Conservation (phyloP, 2,888 invertebrate species). For the Podotricha telesiphe region DNA sequence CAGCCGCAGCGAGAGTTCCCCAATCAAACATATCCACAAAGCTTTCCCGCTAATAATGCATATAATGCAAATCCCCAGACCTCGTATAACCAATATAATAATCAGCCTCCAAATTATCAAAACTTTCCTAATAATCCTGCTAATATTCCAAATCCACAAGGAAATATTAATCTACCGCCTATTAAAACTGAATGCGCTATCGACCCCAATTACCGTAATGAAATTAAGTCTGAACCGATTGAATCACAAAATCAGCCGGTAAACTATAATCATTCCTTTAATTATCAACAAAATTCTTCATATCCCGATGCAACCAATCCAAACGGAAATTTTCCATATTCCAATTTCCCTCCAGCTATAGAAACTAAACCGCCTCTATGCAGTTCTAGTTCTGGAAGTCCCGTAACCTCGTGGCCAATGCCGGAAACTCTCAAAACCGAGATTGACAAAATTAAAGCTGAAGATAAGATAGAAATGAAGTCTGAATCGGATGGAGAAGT, state of each 20-base stretch:
- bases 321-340: conserved; percentile 63
- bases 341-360: conserved; percentile 62
- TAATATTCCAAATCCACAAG: conserved; percentile 45
- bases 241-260: conserved; percentile 52
- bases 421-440: conserved; percentile 73
- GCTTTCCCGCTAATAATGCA: conserved; percentile 55
- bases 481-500: conserved; percentile 82
- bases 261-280: conserved; percentile 60
- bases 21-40: conserved; percentile 63
- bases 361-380: conserved; percentile 73
- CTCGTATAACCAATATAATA: conserved; percentile 67
- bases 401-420: conserved; percentile 73
- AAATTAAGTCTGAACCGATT: conserved; percentile 60
- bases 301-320: conserved; percentile 58
- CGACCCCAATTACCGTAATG: conserved; percentile 52
- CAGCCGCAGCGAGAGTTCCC: conserved; percentile 58
- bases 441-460: conserved; percentile 72
- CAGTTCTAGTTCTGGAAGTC: conserved; percentile 70
- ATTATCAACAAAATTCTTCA: conserved; percentile 60
- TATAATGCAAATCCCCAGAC: conserved; percentile 58
- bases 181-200: conserved; percentile 56
- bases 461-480: conserved; percentile 76
- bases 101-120: conserved; percentile 61
- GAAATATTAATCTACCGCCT: conserved; percentile 48
- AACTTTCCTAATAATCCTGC: conserved; percentile 61